phyloP scores from a whole-genome alignment of 2,113 vertebrate species.

The Crocuta crocuta region DNA sequence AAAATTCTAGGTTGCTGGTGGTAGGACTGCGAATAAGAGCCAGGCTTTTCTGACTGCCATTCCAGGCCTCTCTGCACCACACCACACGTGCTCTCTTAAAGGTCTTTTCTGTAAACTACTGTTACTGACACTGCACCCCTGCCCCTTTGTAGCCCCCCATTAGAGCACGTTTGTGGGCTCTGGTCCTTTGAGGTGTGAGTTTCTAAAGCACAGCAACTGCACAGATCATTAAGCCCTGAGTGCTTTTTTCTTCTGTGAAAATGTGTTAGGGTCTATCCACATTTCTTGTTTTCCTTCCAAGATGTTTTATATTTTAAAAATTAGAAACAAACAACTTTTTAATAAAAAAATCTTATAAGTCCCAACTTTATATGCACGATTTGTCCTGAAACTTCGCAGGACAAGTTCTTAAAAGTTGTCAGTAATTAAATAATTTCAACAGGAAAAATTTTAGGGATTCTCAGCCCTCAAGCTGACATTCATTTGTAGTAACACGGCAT shows the following conservation, averaged over 20 bases:
- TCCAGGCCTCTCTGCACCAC: background rate
- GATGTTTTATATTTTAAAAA: background rate
- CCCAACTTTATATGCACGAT: background rate
- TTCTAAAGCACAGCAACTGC: background rate
- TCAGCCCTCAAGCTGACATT: background rate
- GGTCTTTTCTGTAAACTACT: background rate
- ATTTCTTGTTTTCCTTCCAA: background rate
- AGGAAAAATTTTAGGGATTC: background rate
- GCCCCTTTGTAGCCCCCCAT: background rate
- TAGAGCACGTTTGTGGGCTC: background rate
- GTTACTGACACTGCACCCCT: background rate
- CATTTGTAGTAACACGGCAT: background rate
- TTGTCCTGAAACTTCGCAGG: constrained; percentile 10
- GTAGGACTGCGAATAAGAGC: too few relatives aligned
- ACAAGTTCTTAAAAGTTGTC: background rate
- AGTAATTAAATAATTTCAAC: background rate
- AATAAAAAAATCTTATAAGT: background rate
- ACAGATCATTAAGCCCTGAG: background rate
- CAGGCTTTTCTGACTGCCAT: background rate
- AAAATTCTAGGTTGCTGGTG: background rate
- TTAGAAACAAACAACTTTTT: background rate
- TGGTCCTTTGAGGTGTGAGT: background rate
- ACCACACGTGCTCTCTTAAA: background rate
- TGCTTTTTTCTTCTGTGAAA: background rate
- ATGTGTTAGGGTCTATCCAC: background rate